phyloP scores from a whole-genome alignment of 1,140 invertebrate species.

The Agrypnia vestita region DNA sequence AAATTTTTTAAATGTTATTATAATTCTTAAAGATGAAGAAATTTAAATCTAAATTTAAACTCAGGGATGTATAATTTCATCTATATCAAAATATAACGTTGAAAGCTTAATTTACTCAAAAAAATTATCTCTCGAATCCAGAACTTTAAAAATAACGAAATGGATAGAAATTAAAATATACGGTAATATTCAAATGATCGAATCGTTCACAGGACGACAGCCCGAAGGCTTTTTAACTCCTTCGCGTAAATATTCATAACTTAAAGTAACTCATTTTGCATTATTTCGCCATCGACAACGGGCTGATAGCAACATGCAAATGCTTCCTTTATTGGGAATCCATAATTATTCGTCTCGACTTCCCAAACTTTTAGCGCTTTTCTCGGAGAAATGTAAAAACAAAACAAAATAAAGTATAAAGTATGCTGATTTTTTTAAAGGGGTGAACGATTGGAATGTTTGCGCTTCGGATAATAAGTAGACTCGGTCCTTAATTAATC shows the following conservation, averaged over 20 bases:
- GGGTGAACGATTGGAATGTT: constrained; percentile 36
- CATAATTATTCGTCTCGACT: constrained; percentile 36
- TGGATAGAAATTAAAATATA: constrained; percentile 46
- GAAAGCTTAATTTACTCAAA: too few relatives aligned
- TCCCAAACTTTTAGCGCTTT: constrained; percentile 12
- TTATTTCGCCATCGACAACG: constrained; percentile 58
- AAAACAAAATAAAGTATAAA: constrained; percentile 1
- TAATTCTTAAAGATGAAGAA: neutral
- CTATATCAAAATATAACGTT: too few relatives aligned
- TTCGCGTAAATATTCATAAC: constrained; percentile 60
- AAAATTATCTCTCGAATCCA: constrained; percentile 27
- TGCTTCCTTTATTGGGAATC: constrained; percentile 49
- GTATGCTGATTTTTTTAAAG: neutral
- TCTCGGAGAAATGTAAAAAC: constrained; percentile 25
- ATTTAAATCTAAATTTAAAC: neutral
- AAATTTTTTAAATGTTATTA: too few relatives aligned
- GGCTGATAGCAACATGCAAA: constrained; percentile 58
- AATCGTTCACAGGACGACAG: constrained; percentile 53
- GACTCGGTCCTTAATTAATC: constrained; percentile 51
- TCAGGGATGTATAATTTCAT: too few relatives aligned
- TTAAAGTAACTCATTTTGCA: constrained; percentile 60
- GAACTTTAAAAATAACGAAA: constrained; percentile 39
- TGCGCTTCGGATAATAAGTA: constrained; percentile 29
- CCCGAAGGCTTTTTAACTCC: constrained; percentile 57
- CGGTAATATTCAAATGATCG: constrained; percentile 59